A percentile compares a stretch with the other conserved stretches of the same genome.
phyloP scores from a whole-genome alignment of 2,888 invertebrate genomes.

The Acheta domesticus region DNA sequence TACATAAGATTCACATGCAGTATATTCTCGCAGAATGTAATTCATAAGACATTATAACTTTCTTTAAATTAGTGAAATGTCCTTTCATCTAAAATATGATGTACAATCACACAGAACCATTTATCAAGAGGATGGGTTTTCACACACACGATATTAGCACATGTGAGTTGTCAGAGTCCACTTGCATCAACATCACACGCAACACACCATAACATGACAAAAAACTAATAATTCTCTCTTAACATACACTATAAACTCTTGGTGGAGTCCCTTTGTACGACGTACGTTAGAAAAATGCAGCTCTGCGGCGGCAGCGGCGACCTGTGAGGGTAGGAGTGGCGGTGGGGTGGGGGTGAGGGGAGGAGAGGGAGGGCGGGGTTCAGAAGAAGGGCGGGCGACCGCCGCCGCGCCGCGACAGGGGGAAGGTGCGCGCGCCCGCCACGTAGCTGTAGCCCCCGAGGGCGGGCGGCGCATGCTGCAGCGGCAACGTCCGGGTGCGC shows the following conservation, averaged over 20 bases:
- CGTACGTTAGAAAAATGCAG: slow-evolving; percentile 24
- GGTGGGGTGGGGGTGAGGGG: background rate
- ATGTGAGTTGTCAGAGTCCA: background rate
- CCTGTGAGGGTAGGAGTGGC: background rate
- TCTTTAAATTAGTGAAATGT: background rate
- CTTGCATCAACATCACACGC: slow-evolving; percentile 12
- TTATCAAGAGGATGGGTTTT: slow-evolving; percentile 7
- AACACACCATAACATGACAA: slow-evolving; percentile 26
- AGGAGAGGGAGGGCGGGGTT: background rate
- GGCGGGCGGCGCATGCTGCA: background rate
- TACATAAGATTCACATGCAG: slow-evolving; percentile 6
- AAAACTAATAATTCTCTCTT: slow-evolving; percentile 20
- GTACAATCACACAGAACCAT: background rate
- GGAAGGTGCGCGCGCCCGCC: slow-evolving; percentile 34
- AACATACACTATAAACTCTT: slow-evolving; percentile 22
- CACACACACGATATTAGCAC: slow-evolving; percentile 1
- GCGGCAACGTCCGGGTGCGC: slow-evolving; percentile 35
- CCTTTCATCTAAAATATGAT: slow-evolving; percentile 4
- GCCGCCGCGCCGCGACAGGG: slow-evolving; percentile 35
- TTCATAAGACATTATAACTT: background rate
- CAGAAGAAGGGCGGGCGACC: slow-evolving; percentile 29
- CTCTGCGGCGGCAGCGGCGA: background rate
- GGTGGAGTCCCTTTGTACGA: slow-evolving; percentile 28
- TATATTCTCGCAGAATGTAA: background rate
- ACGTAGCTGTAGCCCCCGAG: slow-evolving; percentile 30